Conservation (phyloP, 2,113 vertebrate genomes). For the Casuarius casuarius region DNA sequence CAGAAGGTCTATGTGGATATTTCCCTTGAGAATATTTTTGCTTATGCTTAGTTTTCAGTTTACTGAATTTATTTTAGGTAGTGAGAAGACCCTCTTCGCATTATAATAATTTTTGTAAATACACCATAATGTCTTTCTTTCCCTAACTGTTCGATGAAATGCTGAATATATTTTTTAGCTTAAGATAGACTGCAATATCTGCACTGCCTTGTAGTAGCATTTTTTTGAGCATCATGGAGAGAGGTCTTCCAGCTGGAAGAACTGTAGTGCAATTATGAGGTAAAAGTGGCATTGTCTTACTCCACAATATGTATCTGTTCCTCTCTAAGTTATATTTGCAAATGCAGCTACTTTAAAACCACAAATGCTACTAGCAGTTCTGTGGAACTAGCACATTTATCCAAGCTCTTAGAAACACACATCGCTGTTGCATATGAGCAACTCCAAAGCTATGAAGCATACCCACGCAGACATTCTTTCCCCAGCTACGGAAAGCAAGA, state of each 20-base stretch:
- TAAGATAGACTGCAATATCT: not conserved
- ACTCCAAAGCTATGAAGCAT: not conserved
- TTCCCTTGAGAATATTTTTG: not conserved
- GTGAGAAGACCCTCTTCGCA: not conserved
- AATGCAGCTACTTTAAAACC: not conserved
- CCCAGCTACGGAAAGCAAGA: not conserved
- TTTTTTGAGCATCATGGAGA: not conserved
- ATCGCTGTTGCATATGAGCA: not conserved
- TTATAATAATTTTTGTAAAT: not conserved
- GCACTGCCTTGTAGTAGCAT: rapidly evolving
- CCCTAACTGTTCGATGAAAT: not conserved
- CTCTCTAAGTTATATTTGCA: not conserved
- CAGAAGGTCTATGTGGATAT: not conserved
- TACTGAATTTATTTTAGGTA: not conserved
- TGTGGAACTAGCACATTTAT: not conserved
- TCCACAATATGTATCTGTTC: not conserved
- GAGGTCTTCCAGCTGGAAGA: not conserved
- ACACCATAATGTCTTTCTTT: not conserved
- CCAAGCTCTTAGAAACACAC: not conserved
- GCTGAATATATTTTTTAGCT: not conserved
- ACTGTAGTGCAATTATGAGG: not conserved
- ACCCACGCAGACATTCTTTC: not conserved
- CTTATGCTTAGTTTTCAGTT: not conserved
- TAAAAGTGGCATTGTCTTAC: not conserved
- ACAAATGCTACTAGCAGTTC: not conserved